These are phyloP conservation scores for Pyrocoelia pectoralis DNA, from an alignment of 2,888 invertebrate genomes.

Conservation along the genomic window DNA sequence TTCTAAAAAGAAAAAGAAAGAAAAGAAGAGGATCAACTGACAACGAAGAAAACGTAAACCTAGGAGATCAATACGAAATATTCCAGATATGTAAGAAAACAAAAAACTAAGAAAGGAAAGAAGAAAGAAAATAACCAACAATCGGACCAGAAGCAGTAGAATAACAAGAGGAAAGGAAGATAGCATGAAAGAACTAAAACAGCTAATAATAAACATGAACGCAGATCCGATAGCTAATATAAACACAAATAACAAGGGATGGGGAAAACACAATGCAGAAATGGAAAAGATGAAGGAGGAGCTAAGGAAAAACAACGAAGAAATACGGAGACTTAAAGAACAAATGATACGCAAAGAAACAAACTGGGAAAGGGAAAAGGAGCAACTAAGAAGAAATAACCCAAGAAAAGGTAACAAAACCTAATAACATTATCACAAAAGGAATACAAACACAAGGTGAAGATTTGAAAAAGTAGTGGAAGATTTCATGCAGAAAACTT, in stretches of 20 bases:
- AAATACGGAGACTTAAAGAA: neutral
- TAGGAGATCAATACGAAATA: neutral
- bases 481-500: too few relatives aligned
- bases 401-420: neutral
- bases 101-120: neutral
- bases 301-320: neutral
- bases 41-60: too few relatives aligned
- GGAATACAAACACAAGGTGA: neutral
- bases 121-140: neutral
- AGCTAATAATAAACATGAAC: too few relatives aligned
- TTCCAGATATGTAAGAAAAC: neutral
- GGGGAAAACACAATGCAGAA: neutral
- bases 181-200: too few relatives aligned
- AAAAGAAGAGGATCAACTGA: too few relatives aligned
- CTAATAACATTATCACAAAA: neutral
- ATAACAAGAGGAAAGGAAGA: neutral
- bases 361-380: neutral
- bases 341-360: neutral
- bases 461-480: neutral
- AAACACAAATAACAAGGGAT: neutral
- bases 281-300: neutral
- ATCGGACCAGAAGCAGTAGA: neutral
- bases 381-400: neutral
- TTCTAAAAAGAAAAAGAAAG: too few relatives aligned
- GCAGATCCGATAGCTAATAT: too few relatives aligned